Evolutionary conservation across 2,888 invertebrate genomes (phyloP).

Genomic region (Ypsolopha scabrella): DNA sequence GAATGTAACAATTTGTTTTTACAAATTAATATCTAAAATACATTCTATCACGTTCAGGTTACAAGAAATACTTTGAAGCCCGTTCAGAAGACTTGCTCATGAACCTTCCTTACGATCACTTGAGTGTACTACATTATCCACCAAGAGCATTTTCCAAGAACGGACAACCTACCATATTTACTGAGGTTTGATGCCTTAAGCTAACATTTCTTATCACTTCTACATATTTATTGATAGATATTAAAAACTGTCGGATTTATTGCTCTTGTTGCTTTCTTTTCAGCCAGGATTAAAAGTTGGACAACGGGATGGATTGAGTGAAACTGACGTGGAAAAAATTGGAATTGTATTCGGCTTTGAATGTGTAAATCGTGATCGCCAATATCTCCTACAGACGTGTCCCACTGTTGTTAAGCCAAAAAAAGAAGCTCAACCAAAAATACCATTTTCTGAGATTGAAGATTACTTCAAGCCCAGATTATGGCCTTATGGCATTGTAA

Average conservation of each 20-base stretch:
- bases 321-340: constrained; percentile 35
- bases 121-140: constrained; percentile 54
- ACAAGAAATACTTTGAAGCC: no score
- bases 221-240: neutral
- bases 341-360: constrained; percentile 20
- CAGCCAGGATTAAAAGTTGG: constrained; percentile 21
- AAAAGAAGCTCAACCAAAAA: constrained; percentile 5
- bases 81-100: constrained; percentile 10
- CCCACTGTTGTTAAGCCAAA: constrained; percentile 34
- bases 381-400: constrained; percentile 48
- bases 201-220: neutral
- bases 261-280: constrained; percentile 31
- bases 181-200: constrained; percentile 24
- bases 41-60: no score
- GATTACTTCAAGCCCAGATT: constrained; percentile 38
- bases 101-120: constrained; percentile 34
- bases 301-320: no score
- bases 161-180: constrained; percentile 36
- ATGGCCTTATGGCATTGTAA: constrained; percentile 45
- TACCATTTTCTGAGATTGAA: constrained; percentile 24
- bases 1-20: no score
- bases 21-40: no score
- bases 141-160: constrained; percentile 41
- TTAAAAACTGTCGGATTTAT: constrained; percentile 25
- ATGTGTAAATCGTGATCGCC: constrained; percentile 41